Evolutionary conservation across 1,140 invertebrate genomes (phyloP).

Genomic region (Hormaphis cornu): DNA sequence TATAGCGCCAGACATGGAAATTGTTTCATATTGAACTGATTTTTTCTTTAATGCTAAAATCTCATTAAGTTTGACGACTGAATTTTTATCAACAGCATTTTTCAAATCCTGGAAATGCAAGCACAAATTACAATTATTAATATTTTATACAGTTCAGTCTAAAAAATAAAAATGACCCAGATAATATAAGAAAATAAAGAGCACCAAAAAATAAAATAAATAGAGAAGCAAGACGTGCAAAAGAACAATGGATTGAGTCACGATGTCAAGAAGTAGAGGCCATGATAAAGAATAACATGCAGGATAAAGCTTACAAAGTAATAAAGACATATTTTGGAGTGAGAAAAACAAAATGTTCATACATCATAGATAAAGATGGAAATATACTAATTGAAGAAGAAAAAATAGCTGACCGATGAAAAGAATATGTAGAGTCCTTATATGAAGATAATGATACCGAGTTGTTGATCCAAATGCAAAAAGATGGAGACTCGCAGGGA

Average conservation of each 20-base stretch:
- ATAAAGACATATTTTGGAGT: neutral
- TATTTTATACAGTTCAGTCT: too few relatives aligned
- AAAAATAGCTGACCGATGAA: neutral
- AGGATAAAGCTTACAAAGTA: neutral
- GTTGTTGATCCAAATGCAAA: neutral
- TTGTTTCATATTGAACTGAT: conserved; percentile 66
- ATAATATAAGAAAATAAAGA: too few relatives aligned
- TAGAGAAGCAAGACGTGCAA: too few relatives aligned
- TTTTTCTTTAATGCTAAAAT: neutral
- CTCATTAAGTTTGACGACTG: neutral
- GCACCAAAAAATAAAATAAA: too few relatives aligned
- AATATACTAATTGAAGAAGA: neutral
- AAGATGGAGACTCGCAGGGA: neutral
- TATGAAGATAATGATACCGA: neutral
- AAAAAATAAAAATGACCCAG: too few relatives aligned
- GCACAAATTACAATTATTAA: too few relatives aligned
- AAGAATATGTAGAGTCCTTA: neutral
- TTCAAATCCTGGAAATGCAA: neutral
- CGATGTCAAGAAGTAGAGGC: neutral
- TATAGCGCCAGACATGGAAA: conserved; percentile 90
- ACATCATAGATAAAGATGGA: neutral
- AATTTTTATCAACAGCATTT: neutral
- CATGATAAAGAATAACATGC: neutral
- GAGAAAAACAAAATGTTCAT: neutral
- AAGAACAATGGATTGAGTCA: too few relatives aligned